These are phyloP conservation scores for Nyctereutes procyonoides DNA, from an alignment of 2,113 vertebrate genomes.

Conservation along the genomic window DNA sequence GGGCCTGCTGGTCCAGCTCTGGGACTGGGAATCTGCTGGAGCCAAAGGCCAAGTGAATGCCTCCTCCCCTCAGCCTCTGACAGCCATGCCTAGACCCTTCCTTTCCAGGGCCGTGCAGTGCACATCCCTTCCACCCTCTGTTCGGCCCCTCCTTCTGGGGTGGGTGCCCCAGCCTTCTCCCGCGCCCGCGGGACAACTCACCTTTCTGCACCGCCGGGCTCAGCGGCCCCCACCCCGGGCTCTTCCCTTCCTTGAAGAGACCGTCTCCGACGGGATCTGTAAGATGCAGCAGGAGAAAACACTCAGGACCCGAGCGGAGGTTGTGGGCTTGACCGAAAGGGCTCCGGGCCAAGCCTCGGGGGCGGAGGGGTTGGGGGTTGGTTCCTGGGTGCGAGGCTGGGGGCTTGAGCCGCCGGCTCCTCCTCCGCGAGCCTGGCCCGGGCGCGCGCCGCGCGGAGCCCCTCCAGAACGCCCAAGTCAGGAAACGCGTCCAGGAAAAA, in stretches of 20 bases:
- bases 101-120: background rate
- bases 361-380: background rate
- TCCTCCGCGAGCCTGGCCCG: conserved; percentile 63
- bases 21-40: background rate
- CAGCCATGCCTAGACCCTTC: rapidly evolving
- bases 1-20: background rate
- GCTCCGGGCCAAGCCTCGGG: background rate
- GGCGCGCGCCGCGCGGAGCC: conserved; percentile 67
- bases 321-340: background rate
- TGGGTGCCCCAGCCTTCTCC: background rate
- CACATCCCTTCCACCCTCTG: background rate
- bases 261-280: conserved; percentile 93
- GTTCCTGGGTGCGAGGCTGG: background rate
- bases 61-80: background rate
- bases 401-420: conserved; percentile 65
- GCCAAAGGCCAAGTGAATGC: background rate
- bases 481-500: conserved; percentile 99
- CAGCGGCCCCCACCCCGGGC: conserved; percentile 93
- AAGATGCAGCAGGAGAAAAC: background rate
- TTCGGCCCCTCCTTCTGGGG: rapidly evolving
- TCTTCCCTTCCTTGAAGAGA: conserved; percentile 97
- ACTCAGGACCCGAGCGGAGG: conserved; percentile 41
- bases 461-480: conserved; percentile 88
- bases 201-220: conserved; percentile 97
- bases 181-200: conserved; percentile 82